Evolutionary conservation across 2,888 invertebrate genomes (phyloP), one percentile per base, ranked within the genome.

Genomic region (Meloe dianella): DNA sequence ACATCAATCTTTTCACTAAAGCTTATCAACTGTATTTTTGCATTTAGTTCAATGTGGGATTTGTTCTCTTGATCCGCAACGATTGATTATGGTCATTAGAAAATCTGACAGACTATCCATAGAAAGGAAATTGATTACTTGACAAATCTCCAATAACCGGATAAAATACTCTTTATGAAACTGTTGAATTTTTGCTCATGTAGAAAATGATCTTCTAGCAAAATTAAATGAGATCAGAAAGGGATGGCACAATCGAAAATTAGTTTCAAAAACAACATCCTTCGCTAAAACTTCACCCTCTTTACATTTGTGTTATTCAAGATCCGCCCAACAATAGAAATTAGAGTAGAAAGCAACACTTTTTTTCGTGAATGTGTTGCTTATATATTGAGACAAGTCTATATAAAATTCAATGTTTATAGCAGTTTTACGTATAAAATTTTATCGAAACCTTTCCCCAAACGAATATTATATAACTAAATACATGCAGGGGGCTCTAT

Each of bases 1-100:
- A 22, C 12, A 54, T 54, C 54, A 41, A 12, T n/a, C 24, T 54
- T 22, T 20, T 20, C 20, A 47, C 20, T 47, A 38, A 6, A 2
- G 9, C 6, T n/a, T 17, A 51, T 51, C 22, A 54, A 54, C 24
- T 9, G 24, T 20, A 24, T 54, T 54, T 54, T 54, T 54, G 54
- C 54, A 54, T 54, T 54, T 54, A 54, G 54, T 54, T 9, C 20
- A 24, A 54, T 54, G 54, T 17, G 24, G 41, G 54, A 54, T 54
- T 54, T 54, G 54, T 54, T 54, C 17, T 51, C 54, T 24, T 54
- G 54, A 54, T 54, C 54, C 54, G 47, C 20, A 54, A 54, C 54
- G 54, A 54, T 54, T 54, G 54, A 54, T 54, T 54, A 12, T 10
- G 24, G 54, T 20, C 6, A 54, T 54, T 54, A 24, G 4, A 12